phyloP scores from a whole-genome alignment of 2,888 invertebrate genomes.

The Leptopilina drosophilae region DNA sequence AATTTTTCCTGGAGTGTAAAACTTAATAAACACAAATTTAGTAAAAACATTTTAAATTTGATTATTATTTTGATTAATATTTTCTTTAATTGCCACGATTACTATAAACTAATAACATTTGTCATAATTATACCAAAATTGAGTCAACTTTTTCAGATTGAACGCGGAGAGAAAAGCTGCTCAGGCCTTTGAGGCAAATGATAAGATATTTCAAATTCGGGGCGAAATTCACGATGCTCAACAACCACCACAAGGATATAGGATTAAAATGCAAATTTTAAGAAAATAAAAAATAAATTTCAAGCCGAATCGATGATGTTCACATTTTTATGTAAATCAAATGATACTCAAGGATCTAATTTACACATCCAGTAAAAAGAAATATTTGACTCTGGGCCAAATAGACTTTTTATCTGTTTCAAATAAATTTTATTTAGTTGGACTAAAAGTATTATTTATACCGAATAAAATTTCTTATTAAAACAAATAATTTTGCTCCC shows the following conservation, averaged over 20 bases:
- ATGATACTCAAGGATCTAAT: background rate
- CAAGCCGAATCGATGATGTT: background rate
- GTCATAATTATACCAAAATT: too few species aligned
- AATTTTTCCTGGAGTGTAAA: too few species aligned
- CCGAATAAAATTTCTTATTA: background rate
- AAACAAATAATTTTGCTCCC: too few species aligned
- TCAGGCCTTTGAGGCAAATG: slow-evolving; percentile 15
- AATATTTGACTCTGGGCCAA: too few species aligned
- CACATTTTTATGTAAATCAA: background rate
- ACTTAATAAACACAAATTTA: too few species aligned
- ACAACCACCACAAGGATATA: background rate
- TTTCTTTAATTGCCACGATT: too few species aligned
- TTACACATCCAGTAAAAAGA: background rate
- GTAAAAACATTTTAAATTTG: too few species aligned
- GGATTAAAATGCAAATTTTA: background rate
- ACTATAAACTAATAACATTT: too few species aligned
- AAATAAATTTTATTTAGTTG: too few species aligned
- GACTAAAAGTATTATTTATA: too few species aligned
- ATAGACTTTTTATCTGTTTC: too few species aligned
- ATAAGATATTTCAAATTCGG: slow-evolving; percentile 8
- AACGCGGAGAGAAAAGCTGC: slow-evolving; percentile 34
- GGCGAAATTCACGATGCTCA: slow-evolving; percentile 25
- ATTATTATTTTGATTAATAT: too few species aligned
- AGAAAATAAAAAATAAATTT: background rate
- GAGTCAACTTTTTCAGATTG: background rate